Conservation (phyloP, 2,888 invertebrate genomes). For the Sphecodes monilicornis region DNA sequence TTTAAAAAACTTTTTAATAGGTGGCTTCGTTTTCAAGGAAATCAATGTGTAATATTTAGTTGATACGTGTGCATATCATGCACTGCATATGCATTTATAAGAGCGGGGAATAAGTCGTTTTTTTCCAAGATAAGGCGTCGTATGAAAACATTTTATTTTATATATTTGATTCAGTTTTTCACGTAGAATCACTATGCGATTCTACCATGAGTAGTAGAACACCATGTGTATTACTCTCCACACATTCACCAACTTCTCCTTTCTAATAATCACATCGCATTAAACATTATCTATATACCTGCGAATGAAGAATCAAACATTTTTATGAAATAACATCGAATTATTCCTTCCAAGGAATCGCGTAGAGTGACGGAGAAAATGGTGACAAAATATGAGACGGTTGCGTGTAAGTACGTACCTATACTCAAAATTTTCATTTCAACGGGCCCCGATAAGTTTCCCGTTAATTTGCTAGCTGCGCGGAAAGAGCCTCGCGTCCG, state of each 20-base stretch:
- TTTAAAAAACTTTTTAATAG: no score
- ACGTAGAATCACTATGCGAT: background rate
- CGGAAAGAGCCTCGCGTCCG: slow-evolving; percentile 31
- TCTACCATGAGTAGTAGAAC: no score
- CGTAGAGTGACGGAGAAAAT: background rate
- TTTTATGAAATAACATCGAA: background rate
- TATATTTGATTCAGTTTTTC: background rate
- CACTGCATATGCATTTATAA: no score
- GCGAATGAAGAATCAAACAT: background rate
- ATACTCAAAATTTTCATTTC: slow-evolving; percentile 48
- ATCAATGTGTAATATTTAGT: no score
- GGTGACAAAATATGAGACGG: slow-evolving; percentile 3
- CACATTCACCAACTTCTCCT: no score
- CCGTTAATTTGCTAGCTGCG: slow-evolving; percentile 66
- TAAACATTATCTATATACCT: background rate
- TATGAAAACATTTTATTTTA: no score
- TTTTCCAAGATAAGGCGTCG: no score
- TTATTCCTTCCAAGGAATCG: slow-evolving; percentile 7
- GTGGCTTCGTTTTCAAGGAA: no score
- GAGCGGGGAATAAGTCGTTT: no score
- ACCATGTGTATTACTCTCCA: no score
- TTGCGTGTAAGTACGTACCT: background rate
- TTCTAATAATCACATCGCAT: background rate
- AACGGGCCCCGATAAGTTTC: slow-evolving; percentile 66
- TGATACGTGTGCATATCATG: no score